Evolutionary conservation across 2,888 invertebrate species (phyloP), one percentile per base, ranked within the genome.

Genomic region (Bombylius major): DNA sequence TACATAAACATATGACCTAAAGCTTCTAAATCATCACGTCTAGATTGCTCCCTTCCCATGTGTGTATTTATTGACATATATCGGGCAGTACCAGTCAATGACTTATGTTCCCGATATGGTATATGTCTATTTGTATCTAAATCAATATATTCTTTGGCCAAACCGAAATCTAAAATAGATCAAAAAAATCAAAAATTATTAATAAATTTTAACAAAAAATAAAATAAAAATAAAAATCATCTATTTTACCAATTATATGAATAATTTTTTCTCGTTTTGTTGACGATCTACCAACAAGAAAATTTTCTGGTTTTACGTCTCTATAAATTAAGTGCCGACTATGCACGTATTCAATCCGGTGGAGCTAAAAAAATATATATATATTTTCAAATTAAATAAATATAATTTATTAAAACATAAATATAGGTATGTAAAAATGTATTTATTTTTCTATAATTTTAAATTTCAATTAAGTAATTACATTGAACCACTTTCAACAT

Each of bases 21-120:
- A 62, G 99, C 99, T 79, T 99, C 99, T 76, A 99, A 81, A 79
- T 99, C 99, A 79, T 99, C 99, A 75, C 99, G 83, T 75, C 99
- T 85, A 72, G 97, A 97, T 85, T 99, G 99, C 80, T 99, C 99
- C 89, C 97, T 95, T 71, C 99, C 99, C 82, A 99, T 87, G 82
- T 99, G 99, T 76, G 99, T 99, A 78, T 99, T 99, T 78, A 99
- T 99, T 78, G 97, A 98, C 99, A 99, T 99, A 80, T 99, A 99
- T 79, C 99, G 86, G 67, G 99, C 99, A 65, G 99, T 99, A 69
- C 99, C 99, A 63, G 99, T 99, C 72, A 99, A 83, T 74, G 97
- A 97, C 81, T 99, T 99, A 83, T 99, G 99, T 83, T 99, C 99
- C 84, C 98, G 89, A 80, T 99, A 99, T 69, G 99, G 98, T 82